Base-by-base conservation (phyloP, 2,113 vertebrate genomes). In the Dicerorhinus sumatrensis region DNA sequence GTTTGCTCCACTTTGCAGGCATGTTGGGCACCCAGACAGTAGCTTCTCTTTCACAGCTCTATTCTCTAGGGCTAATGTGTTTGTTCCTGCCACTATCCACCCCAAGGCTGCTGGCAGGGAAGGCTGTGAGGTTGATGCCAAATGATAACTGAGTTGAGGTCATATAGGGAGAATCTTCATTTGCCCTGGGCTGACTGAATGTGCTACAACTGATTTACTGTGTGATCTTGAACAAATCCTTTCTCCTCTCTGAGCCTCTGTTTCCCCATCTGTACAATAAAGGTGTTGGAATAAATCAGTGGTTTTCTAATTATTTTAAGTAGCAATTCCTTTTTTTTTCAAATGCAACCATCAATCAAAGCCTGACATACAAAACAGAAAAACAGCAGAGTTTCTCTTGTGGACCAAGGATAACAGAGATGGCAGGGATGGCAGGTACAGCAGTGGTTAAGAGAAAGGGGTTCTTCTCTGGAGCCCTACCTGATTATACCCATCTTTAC, bases 271-370 rank as follows among this genome's bases (percentile, higher is more conserved):
- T 87, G 29, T 81, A 65, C 25, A 69, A 73, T 33, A 67, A 90
- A 77, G 1, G 8, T 46, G 2, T 48, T 83, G 16, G 23, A 56
- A 16, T 84, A 89, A 73, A 62, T 85, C 27, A 51, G 4, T 75
- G 2, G 6, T 80, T 96, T 88, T 92, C 16, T 87, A 62, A 70
- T 72, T 85, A n/a, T 65, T 96, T 94, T 56, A 85, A 56, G 11
- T 27, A 84, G 1, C 2, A 65, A 48, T 85, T 80, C n/a, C 4
- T 72, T 73, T 82, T 48, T 17, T 73, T 42, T 17, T 46, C 48
- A 92, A 92, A 86, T 73, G 8, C 7, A 94, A 67, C 51, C n/a
- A 56, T 63, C 82, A 91, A 91, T 54, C 7, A 91, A 63, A 75
- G 4, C 3, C 31, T 46, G 79, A 39, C 39, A 90, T 46, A 29